Evolutionary conservation across 2,888 invertebrate genomes (phyloP), one percentile per base, ranked within the genome.

Genomic region (Amblyteles armatorius): DNA sequence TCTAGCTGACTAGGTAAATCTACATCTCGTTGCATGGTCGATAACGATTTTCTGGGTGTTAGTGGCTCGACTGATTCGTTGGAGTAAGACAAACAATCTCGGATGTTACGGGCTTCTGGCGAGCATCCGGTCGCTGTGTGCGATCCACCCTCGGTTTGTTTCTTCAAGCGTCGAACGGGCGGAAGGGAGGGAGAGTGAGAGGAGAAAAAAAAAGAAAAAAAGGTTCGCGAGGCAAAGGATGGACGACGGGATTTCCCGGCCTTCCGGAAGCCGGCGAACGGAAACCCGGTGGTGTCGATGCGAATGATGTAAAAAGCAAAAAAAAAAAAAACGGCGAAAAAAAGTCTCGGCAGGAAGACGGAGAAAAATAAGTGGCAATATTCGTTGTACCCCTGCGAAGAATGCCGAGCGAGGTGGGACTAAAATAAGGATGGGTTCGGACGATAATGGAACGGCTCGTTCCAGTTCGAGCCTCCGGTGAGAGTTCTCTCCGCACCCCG

Each of bases 61-160:
- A 79, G 69, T 71, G 36, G 36, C 7, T n/a, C 79, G 6, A 33
- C 36, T 71, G 71, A 74, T 74, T 69, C 55, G 44, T 16, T 11
- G 0, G 63, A 26, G 40, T 22, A 79, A 71, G 79, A 79, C 50
- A 71, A 83, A 79, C 69, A 71, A 79, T 55, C 29, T 13, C 33
- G 33, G 40, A 16, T 9, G 33, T 40, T 48, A 74, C 76, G 44
- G 26, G 82, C 84, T 50, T 48, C 69, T 60, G 63, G 29, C 67
- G 77, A 44, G 19, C 73, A 86, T 84, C 83, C 83, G 85, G 65
- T 69, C 63, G 74, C 11, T 48, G 63, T 63, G 16, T 63, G 69
- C 55, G 63, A 72, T 60, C 26, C 76, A 40, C 57, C 72, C 60
- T 65, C 57, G 33, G 72, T 84, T 68, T 67, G 60, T 76, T 72